A percentile compares a stretch with the other conserved stretches of the same genome.
phyloP scores from a whole-genome alignment of 2,797 vertebrate species.

The Sebastes minor region DNA sequence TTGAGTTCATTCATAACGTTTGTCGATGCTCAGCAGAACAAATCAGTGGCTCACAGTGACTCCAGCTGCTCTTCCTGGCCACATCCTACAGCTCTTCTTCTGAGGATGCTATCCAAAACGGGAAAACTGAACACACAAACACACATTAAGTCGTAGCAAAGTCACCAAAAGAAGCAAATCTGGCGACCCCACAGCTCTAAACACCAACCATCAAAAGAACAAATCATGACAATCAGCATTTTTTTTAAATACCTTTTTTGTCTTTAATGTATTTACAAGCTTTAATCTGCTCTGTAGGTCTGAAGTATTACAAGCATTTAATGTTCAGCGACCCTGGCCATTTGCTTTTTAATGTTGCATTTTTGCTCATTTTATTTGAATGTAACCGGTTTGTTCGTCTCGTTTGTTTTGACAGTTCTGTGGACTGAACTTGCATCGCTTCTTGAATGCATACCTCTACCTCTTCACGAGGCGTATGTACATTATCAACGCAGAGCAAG shows the following conservation, averaged over 20 bases:
- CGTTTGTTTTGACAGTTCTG: conserved; percentile 57
- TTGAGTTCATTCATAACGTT: neutral
- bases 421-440: conserved; percentile 59
- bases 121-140: neutral
- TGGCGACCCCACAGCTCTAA: neutral
- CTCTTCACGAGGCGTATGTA: conserved; percentile 68
- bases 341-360: conserved; percentile 76
- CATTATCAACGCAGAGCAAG: conserved; percentile 72
- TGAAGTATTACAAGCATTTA: conserved; percentile 91
- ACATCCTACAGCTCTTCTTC: neutral
- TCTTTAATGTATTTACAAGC: conserved; percentile 98
- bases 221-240: conserved; percentile 50
- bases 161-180: neutral
- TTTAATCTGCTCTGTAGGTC: conserved; percentile 93
- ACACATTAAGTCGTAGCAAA: neutral
- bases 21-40: conserved; percentile 1
- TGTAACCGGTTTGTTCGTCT: conserved; percentile 69
- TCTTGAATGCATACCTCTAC: conserved; percentile 68
- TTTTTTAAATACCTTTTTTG: conserved; percentile 81
- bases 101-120: neutral
- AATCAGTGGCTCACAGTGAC: neutral
- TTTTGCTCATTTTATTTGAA: conserved; percentile 67
- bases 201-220: conserved; percentile 23
- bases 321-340: conserved; percentile 79
- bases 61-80: conserved; percentile 8